Base-by-base conservation (phyloP, 2,113 vertebrate species). In the Syngnathus floridae region DNA sequence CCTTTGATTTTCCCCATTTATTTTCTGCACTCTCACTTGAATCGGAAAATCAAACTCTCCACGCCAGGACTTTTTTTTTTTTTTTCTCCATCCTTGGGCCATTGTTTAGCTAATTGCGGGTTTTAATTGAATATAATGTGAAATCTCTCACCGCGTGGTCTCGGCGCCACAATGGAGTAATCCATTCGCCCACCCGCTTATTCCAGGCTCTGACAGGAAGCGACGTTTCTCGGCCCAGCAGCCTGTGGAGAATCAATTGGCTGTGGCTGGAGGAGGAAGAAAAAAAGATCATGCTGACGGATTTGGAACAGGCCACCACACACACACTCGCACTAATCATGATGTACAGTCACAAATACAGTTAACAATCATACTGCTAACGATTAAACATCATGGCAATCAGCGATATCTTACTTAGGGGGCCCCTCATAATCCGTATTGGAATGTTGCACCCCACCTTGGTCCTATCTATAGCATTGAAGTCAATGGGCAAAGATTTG, bases 61-160 rank as follows among this genome's bases (percentile, higher is more conserved):
- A 9, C 37, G 4, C 65, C 43, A 5, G 43, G 17, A 17, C 17
- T 48, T 48, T 10, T 49, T n/a, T 48, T 48, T 21, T 49, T n/a
- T 49, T 51, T 49, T 49, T n/a, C 48, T 10, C 5, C 48, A 6
- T 51, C n/a, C 48, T 9, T 1, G 19, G 46, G 19, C 57, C 49
- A 63, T 82, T 87, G 77, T 79, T 84, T 83, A 64, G 16, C 38
- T 80, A 84, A 84, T 84, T 80, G 70, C 67, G 68, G 70, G 78
- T 83, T 86, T 85, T 86, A 80, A 86, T 81, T 77, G 22, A 74
- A 83, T 82, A 77, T 79, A 79, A 83, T 84, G 70, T 54, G 72
- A 83, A 88, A 84, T 84, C 73, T 83, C 78, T 75, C 52, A 78
- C 81, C 48, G 52, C 71, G 66, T 56, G 64, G 62, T 66, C 65